phyloP scores from a whole-genome alignment of 2,797 vertebrate genomes.

The Pagetopsis macropterus region DNA sequence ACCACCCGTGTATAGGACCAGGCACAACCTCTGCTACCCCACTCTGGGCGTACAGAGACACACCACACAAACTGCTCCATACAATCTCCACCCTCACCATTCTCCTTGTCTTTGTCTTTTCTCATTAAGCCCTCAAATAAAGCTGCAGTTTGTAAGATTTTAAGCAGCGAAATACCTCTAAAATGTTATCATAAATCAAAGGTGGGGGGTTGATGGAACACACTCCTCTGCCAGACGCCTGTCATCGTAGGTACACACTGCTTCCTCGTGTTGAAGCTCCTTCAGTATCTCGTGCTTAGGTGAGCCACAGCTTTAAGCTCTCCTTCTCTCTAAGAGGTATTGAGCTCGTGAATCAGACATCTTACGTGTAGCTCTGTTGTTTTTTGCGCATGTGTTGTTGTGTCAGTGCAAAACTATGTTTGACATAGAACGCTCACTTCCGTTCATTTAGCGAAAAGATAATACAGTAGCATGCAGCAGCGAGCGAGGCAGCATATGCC shows the following conservation, averaged over 20 bases:
- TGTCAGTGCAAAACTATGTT: conserved; percentile 71
- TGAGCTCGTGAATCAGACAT: conserved; percentile 59
- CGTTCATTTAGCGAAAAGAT: conserved; percentile 61
- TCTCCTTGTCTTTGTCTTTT: conserved; percentile 60
- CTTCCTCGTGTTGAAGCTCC: conserved; percentile 49
- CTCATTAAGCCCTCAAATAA: conserved; percentile 75
- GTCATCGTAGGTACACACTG: conserved; percentile 52
- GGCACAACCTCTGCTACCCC: conserved; percentile 71
- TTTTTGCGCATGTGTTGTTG: conserved; percentile 66
- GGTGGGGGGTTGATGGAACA: conserved; percentile 40
- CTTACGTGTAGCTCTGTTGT: conserved; percentile 65
- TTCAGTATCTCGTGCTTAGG: conserved; percentile 46
- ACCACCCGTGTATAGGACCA: conserved; percentile 93
- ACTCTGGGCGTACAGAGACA: conserved; percentile 68
- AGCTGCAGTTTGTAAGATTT: conserved; percentile 82
- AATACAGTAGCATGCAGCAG: conserved; percentile 64
- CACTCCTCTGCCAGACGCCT: conserved; percentile 52
- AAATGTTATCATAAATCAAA: conserved; percentile 62
- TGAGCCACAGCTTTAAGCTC: conserved; percentile 68
- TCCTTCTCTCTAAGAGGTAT: conserved; percentile 45
- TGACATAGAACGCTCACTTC: conserved; percentile 64
- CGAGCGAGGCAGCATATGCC: conserved; percentile 62
- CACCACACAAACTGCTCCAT: conserved; percentile 72
- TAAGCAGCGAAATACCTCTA: conserved; percentile 74
- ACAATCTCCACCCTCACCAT: conserved; percentile 51